These are phyloP conservation scores for Rhinolophus ferrumequinum DNA, from an alignment of 2,113 vertebrate species.

Conservation along the genomic window DNA sequence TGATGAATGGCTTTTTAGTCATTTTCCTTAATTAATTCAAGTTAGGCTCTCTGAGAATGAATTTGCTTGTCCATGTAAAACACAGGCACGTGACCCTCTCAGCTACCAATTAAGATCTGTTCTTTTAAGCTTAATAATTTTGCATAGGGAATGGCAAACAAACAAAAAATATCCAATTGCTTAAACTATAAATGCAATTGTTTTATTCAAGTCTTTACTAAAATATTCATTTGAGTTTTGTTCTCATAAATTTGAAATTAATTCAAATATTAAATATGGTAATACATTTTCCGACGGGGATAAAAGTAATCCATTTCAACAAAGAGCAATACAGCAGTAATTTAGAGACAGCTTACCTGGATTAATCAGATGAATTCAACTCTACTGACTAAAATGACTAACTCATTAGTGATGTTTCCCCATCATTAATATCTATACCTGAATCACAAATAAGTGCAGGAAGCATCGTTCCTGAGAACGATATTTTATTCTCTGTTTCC, in stretches of 20 bases:
- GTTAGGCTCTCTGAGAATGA: neutral
- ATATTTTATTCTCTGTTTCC: neutral
- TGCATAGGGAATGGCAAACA: neutral
- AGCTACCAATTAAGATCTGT: neutral
- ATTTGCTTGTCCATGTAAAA: neutral
- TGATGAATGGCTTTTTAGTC: neutral
- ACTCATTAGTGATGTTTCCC: neutral
- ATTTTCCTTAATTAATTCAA: neutral
- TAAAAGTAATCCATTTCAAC: neutral
- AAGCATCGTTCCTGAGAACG: neutral
- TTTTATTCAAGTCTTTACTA: neutral
- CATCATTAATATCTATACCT: neutral
- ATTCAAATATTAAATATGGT: neutral
- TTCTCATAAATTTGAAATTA: conserved; percentile 40
- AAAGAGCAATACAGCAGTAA: neutral
- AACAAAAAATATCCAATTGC: neutral
- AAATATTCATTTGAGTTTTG: neutral
- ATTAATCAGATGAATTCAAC: neutral
- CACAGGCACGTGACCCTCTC: neutral
- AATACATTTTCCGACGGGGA: neutral
- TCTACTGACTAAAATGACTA: neutral
- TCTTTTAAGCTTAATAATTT: neutral
- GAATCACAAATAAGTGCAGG: neutral
- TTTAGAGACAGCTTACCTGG: neutral
- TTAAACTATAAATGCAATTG: neutral